Conservation (phyloP, 2,797 vertebrate genomes). For the Muscicapa comitata region DNA sequence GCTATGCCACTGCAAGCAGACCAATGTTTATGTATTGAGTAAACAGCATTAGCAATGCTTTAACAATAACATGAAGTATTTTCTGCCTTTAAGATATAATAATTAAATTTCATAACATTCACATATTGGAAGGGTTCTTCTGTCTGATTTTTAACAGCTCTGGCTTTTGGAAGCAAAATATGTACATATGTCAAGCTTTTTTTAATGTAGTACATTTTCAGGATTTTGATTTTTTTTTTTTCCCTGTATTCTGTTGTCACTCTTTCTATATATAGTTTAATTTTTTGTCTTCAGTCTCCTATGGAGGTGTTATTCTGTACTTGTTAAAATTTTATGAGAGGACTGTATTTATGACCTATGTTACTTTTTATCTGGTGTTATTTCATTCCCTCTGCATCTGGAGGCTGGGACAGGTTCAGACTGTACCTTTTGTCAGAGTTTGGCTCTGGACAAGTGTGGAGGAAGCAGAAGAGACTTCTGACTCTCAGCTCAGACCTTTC, state of each 20-base stretch:
- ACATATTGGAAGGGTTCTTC: not conserved
- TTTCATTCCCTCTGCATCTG: not conserved
- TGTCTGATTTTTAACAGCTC: not conserved
- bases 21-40: not conserved
- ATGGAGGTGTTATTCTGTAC: not conserved
- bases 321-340: not conserved
- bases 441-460: not conserved
- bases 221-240: accelerated
- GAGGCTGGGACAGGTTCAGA: not conserved
- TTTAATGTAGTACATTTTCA: not conserved
- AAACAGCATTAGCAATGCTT: not conserved
- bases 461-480: not conserved
- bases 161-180: not conserved
- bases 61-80: not conserved
- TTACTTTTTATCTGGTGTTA: not conserved
- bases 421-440: not conserved
- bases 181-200: not conserved
- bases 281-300: not conserved
- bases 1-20: not conserved
- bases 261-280: not conserved
- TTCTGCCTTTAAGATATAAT: not conserved
- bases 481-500: not conserved
- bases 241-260: not conserved
- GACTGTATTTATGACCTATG: not conserved
- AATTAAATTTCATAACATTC: not conserved